Percentiles rank a stretch among this genome's conserved stretches.
phyloP scores from a whole-genome alignment of 2,113 vertebrate species.

The Sterrhoptilus dennistouni region DNA sequence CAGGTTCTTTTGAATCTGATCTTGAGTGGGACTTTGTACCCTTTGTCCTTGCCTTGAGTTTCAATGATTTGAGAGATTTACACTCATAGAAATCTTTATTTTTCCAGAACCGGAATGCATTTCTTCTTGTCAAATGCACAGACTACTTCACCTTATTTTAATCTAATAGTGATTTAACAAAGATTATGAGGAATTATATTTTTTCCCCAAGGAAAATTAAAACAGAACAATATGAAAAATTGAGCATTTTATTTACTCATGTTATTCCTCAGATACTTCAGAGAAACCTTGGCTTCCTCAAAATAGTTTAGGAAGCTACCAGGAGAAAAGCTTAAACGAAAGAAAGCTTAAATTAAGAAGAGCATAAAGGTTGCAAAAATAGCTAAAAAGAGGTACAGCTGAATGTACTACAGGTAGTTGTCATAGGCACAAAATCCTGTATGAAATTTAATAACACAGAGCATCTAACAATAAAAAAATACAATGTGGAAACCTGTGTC shows the following conservation, averaged over 20 bases:
- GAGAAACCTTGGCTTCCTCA: neutral
- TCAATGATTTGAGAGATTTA: neutral
- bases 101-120: neutral
- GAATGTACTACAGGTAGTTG: neutral
- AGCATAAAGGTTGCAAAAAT: neutral
- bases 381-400: neutral
- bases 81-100: neutral
- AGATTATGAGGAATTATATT: neutral
- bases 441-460: neutral
- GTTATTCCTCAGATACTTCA: neutral
- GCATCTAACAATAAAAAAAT: neutral
- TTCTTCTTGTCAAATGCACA: neutral
- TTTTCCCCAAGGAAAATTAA: neutral
- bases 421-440: neutral
- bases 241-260: neutral
- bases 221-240: neutral
- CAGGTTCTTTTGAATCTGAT: neutral
- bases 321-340: neutral
- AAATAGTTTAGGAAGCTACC: neutral
- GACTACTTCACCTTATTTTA: neutral
- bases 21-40: neutral
- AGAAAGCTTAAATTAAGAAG: neutral
- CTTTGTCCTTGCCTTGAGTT: neutral
- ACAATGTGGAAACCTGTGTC: neutral
- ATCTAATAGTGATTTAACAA: neutral